Conservation (phyloP, 1,140 invertebrate species). For the Drosophila grimshawi region DNA sequence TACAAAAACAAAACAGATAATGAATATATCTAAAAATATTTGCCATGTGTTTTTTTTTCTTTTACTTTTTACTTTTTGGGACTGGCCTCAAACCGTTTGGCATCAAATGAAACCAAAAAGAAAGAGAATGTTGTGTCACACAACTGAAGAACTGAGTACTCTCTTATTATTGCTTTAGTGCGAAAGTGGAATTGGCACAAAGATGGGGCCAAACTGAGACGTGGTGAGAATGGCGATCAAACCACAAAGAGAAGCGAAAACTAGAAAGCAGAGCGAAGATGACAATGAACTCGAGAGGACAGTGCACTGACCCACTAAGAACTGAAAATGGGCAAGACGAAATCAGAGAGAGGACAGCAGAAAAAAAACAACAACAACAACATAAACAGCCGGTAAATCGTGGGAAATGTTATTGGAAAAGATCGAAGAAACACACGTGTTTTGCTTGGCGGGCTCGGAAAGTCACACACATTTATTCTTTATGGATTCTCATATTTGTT, state of each 20-base stretch:
- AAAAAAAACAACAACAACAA: background rate
- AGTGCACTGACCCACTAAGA: slow-evolving; percentile 75
- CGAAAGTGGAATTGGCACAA: slow-evolving; percentile 39
- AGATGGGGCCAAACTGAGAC: slow-evolving; percentile 11
- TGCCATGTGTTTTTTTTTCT: slow-evolving; percentile 45
- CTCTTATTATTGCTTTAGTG: slow-evolving; percentile 16
- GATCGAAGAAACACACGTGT: slow-evolving; percentile 24
- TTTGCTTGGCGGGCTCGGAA: slow-evolving; percentile 3
- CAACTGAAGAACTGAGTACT: slow-evolving; percentile 25
- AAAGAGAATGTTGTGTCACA: slow-evolving; percentile 40
- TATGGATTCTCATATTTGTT: background rate
- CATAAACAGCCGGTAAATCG: slow-evolving; percentile 35
- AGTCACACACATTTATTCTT: slow-evolving; percentile 30
- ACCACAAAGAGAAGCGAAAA: slow-evolving; percentile 44
- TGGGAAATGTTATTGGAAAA: slow-evolving; percentile 15
- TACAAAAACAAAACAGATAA: slow-evolving; percentile 77
- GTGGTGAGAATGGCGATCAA: slow-evolving; percentile 33
- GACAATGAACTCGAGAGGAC: slow-evolving; percentile 67
- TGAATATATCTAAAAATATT: slow-evolving; percentile 72
- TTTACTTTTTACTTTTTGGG: background rate
- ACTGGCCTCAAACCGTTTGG: background rate
- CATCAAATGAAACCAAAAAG: slow-evolving; percentile 18
- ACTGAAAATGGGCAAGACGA: slow-evolving; percentile 1
- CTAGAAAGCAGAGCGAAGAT: slow-evolving; percentile 28
- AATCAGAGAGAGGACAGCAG: slow-evolving; percentile 13